phyloP scores from a whole-genome alignment of 2,888 invertebrate species.

The Eristalis intricaria region DNA sequence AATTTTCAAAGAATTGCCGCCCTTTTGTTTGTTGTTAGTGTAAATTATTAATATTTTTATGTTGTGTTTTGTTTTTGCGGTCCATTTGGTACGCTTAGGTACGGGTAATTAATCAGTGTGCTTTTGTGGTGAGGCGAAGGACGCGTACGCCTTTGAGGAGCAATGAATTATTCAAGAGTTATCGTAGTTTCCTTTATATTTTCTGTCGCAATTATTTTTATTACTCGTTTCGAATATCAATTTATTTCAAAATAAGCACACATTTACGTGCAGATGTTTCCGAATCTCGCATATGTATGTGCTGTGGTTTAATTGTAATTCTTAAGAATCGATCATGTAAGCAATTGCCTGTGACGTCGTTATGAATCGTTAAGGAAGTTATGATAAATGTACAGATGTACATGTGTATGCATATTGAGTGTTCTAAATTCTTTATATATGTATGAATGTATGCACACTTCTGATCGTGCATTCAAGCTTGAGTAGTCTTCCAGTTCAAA shows the following conservation, averaged over 20 bases:
- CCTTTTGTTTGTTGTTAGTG: neutral
- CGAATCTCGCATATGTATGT: neutral
- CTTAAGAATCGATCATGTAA: neutral
- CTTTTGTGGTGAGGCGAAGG: constrained; percentile 57
- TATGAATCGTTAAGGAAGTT: neutral
- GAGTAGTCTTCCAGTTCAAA: neutral
- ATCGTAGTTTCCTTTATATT: constrained; percentile 16
- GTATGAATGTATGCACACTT: neutral
- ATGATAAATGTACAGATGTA: neutral
- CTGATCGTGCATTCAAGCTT: neutral
- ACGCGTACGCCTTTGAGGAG: constrained; percentile 33
- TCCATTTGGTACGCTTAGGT: neutral
- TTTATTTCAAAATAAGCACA: neutral
- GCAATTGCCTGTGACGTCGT: neutral
- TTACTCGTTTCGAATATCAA: constrained; percentile 43
- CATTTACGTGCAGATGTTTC: neutral
- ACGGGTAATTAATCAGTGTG: constrained; percentile 20
- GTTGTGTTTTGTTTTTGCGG: neutral
- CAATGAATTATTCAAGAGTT: constrained; percentile 51
- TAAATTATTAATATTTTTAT: constrained; percentile 12
- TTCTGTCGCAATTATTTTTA: constrained; percentile 30
- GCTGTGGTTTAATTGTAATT: neutral
- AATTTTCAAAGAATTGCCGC: constrained; percentile 2
- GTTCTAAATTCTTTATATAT: neutral
- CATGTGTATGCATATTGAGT: neutral